phyloP scores from a whole-genome alignment of 2,113 vertebrate species.

The Aramus guarauna region DNA sequence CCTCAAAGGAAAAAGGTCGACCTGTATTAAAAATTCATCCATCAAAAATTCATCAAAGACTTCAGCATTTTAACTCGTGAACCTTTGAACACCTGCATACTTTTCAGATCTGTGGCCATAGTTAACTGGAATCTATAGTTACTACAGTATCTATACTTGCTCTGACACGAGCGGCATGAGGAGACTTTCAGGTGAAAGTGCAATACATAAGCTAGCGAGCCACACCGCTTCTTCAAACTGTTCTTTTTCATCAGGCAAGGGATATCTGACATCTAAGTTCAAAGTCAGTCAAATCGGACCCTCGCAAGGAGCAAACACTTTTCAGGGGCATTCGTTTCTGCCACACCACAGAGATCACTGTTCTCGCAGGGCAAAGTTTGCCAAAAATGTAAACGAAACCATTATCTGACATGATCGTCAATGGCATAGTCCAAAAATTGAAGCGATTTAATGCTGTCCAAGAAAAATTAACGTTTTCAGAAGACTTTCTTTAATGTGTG shows the following conservation, averaged over 20 bases:
- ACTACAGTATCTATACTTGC: constrained; percentile 35
- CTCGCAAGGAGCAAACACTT: neutral
- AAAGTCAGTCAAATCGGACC: constrained; percentile 31
- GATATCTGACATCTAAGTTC: constrained; percentile 4
- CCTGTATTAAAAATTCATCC: constrained; percentile 81
- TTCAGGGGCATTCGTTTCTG: neutral
- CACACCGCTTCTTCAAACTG: neutral
- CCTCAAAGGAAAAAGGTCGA: constrained; percentile 78
- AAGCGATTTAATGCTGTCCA: constrained; percentile 34
- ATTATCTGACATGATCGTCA: neutral
- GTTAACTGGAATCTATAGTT: constrained; percentile 75
- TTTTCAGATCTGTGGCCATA: constrained; percentile 75
- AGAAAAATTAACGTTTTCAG: constrained; percentile 44
- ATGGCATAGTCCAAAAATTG: neutral
- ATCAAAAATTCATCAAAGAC: constrained; percentile 86
- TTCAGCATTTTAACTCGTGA: constrained; percentile 76
- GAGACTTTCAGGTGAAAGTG: constrained; percentile 4
- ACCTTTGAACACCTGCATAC: constrained; percentile 81
- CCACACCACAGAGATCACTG: neutral
- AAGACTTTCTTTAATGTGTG: constrained; percentile 52
- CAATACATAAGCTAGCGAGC: constrained; percentile 2
- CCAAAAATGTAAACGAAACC: constrained; percentile 33
- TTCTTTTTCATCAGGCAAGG: neutral
- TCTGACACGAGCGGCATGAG: constrained; percentile 64
- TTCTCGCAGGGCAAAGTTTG: neutral